Percentiles rank a stretch among this genome's conserved stretches.
Conservation (phyloP, 2,113 vertebrate genomes). For the Eulacestoma nigropectus region DNA sequence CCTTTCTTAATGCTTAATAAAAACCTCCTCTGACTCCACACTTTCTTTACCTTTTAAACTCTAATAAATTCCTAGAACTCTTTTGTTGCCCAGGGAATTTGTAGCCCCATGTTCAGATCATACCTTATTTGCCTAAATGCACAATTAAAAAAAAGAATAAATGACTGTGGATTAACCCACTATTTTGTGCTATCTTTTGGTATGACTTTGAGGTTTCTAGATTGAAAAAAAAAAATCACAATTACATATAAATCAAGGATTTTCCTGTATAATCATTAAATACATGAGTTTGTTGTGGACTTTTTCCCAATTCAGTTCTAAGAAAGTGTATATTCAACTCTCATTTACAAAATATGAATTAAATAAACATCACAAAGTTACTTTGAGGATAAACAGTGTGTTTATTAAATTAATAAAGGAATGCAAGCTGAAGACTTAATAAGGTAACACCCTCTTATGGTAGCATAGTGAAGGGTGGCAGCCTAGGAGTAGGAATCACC, state of each 20-base stretch:
- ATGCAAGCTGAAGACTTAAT: background rate
- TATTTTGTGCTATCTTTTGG: background rate
- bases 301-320: background rate
- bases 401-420: background rate
- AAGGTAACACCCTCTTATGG: background rate
- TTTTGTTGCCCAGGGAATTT: background rate
- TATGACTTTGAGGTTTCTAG: background rate
- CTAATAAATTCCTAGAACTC: background rate
- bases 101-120: background rate
- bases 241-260: background rate
- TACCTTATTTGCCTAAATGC: background rate
- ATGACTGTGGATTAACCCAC: background rate
- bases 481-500: background rate
- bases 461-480: background rate
- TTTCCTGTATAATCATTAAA: background rate
- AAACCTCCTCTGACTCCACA: background rate
- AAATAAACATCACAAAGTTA: background rate
- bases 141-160: background rate
- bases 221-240: background rate
- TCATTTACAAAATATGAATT: background rate
- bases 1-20: constrained; percentile 1
- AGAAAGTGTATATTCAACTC: background rate
- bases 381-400: background rate
- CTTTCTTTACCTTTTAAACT: background rate
- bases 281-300: background rate